Percentiles rank a stretch among this genome's conserved stretches.
These are phyloP conservation scores for Pleuronectes platessa DNA, from an alignment of 2,113 vertebrate species.

Conservation along the genomic window DNA sequence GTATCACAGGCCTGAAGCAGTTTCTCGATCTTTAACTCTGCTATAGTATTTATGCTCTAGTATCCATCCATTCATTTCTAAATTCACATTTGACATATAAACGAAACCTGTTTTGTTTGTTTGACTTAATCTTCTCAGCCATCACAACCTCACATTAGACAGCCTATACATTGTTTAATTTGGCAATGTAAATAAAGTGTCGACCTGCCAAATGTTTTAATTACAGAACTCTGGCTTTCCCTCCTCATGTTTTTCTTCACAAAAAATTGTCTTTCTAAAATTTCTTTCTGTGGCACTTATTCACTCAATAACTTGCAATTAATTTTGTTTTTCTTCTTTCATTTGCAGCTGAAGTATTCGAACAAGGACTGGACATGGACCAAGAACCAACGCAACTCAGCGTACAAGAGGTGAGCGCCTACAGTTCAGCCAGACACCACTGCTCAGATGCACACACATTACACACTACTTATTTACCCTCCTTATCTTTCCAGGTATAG, in stretches of 20 bases:
- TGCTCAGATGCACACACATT: background rate
- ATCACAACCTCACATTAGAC: no score
- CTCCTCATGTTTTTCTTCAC: background rate
- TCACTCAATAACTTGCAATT: no score
- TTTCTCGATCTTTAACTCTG: slow-evolving; percentile 12
- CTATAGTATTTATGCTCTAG: background rate
- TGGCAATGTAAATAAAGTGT: no score
- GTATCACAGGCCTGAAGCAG: slow-evolving; percentile 6
- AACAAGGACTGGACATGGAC: slow-evolving; percentile 84
- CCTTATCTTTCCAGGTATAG: slow-evolving; percentile 72
- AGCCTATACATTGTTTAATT: no score
- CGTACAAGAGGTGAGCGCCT: slow-evolving; percentile 84
- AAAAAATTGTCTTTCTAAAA: no score
- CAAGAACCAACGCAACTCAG: slow-evolving; percentile 76
- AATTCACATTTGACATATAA: slow-evolving; percentile 17
- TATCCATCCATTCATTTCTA: background rate
- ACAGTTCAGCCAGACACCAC: background rate
- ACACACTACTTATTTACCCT: background rate
- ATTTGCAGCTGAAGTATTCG: slow-evolving; percentile 82
- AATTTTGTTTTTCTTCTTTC: background rate
- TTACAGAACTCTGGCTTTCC: background rate
- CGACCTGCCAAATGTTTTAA: no score
- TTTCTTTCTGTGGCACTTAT: no score
- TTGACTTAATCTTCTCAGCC: background rate
- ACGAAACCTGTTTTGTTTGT: background rate